These are phyloP conservation scores for Okamejei kenojei DNA, from an alignment of 2,797 vertebrate genomes.

Conservation along the genomic window DNA sequence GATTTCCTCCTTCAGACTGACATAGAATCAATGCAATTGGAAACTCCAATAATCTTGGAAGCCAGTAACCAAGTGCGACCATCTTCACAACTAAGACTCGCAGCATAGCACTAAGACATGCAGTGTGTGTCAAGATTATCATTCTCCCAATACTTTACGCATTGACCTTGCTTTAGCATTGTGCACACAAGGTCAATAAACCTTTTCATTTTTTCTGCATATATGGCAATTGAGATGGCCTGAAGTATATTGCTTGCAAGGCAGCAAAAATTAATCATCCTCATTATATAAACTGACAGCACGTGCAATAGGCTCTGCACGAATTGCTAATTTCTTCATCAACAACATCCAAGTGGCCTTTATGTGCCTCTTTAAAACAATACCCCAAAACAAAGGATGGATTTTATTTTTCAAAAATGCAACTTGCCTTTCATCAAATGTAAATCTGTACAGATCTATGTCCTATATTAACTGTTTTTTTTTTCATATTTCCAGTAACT, in stretches of 20 bases:
- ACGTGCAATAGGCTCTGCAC: no score
- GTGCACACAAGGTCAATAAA: background rate
- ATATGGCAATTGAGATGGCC: background rate
- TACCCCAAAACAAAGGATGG: no score
- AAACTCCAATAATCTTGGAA: background rate
- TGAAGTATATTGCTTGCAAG: background rate
- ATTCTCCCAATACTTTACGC: background rate
- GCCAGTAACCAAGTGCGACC: background rate
- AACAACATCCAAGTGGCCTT: no score
- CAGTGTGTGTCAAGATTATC: background rate
- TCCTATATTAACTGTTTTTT: background rate
- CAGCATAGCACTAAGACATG: background rate
- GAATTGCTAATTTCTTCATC: no score
- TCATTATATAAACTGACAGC: background rate
- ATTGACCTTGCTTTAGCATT: background rate
- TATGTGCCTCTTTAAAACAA: no score
- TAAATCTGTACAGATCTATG: background rate
- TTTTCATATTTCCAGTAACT: no score
- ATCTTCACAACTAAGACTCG: background rate
- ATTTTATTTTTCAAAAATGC: no score
- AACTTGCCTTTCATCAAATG: background rate
- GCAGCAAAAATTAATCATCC: background rate
- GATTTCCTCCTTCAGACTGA: background rate
- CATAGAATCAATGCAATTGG: background rate
- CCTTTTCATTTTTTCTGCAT: background rate